These are phyloP conservation scores for Pammene aurita DNA, from an alignment of 2,888 invertebrate genomes.

Conservation along the genomic window DNA sequence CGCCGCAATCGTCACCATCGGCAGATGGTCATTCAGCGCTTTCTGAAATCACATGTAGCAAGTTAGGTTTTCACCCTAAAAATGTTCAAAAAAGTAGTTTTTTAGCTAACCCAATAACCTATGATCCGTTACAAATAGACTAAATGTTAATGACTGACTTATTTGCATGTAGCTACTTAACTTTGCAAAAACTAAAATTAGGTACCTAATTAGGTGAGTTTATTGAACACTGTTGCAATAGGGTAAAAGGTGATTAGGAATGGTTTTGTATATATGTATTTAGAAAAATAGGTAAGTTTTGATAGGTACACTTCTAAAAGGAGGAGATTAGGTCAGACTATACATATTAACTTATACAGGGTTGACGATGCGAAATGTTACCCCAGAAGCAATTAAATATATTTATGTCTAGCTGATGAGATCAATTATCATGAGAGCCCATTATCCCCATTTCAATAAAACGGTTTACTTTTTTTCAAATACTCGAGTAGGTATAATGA, in stretches of 20 bases:
- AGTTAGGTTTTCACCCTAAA: neutral
- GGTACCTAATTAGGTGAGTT: neutral
- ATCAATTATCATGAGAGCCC: no score
- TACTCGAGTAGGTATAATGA: no score
- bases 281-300: neutral
- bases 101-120: no score
- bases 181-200: neutral
- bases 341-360: no score
- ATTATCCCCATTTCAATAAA: no score
- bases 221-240: neutral
- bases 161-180: neutral
- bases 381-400: no score
- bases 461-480: no score
- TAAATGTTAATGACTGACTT: neutral
- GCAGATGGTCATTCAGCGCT: conserved; percentile 85
- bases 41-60: conserved; percentile 78
- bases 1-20: conserved; percentile 88
- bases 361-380: no score
- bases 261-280: no score
- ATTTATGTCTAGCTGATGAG: no score
- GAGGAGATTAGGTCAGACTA: no score
- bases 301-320: neutral
- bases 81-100: no score
- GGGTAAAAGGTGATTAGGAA: neutral
- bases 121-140: neutral